These are phyloP conservation scores for Acanthosepion esculentum DNA, from an alignment of 2,888 invertebrate genomes.

Conservation along the genomic window DNA sequence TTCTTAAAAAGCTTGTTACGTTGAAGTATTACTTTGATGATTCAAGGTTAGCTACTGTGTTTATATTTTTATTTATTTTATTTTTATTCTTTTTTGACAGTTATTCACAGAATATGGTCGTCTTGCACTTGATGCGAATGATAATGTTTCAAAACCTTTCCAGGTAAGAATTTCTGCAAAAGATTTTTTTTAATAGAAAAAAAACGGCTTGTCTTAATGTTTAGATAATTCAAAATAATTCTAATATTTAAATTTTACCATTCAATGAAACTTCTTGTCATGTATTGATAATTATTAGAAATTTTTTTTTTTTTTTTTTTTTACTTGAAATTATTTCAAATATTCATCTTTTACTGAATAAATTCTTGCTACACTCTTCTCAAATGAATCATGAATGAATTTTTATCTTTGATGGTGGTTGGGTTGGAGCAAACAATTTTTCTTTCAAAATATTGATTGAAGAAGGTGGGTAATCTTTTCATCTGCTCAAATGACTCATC, in stretches of 20 bases:
- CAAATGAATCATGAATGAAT: neutral
- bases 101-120: constrained; percentile 99
- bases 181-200: neutral
- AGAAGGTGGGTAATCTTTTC: neutral
- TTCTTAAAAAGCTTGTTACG: too few relatives aligned
- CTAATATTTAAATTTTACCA: neutral
- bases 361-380: too few relatives aligned
- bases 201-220: neutral
- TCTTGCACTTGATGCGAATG: constrained; percentile 89
- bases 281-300: too few relatives aligned
- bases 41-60: neutral
- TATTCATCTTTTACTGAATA: too few relatives aligned
- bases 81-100: constrained; percentile 75
- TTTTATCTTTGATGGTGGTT: neutral
- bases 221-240: neutral
- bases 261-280: neutral
- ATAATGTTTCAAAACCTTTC: constrained; percentile 88
- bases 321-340: neutral
- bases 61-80: neutral
- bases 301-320: too few relatives aligned
- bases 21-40: too few relatives aligned
- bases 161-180: constrained; percentile 69
- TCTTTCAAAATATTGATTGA: too few relatives aligned
- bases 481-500: neutral
- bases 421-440: too few relatives aligned